A percentile compares a stretch with the other conserved stretches of the same genome.
Evolutionary conservation across 2,113 vertebrate species (phyloP).

Genomic region (Anoplopoma fimbria): DNA sequence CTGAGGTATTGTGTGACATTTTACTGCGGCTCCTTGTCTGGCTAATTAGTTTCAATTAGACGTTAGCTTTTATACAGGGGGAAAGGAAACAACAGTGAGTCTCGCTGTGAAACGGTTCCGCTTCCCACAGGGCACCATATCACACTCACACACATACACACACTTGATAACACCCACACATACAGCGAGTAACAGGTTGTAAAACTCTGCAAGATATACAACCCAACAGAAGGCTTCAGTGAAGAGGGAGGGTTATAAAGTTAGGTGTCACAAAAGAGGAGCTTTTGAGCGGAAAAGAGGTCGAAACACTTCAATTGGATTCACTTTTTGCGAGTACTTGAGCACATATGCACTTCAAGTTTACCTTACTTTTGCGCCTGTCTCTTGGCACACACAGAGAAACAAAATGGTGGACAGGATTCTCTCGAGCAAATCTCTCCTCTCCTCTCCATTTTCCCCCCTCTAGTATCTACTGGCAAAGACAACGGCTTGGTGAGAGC

Average conservation of each 20-base stretch:
- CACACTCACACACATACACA: constrained; percentile 45
- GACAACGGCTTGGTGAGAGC: constrained; percentile 25
- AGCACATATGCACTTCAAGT: constrained; percentile 17
- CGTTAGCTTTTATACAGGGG: constrained; percentile 61
- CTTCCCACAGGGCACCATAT: constrained; percentile 51
- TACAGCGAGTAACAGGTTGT: constrained; percentile 63
- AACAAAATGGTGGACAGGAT: constrained; percentile 35
- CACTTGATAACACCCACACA: constrained; percentile 34
- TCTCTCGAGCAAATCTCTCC: constrained; percentile 17
- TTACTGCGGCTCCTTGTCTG: constrained; percentile 66
- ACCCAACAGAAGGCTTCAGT: constrained; percentile 70
- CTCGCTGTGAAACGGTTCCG: constrained; percentile 50
- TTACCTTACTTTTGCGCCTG: not conserved
- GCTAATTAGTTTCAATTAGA: constrained; percentile 80
- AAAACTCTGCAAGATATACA: constrained; percentile 79
- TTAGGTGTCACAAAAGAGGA: constrained; percentile 68
- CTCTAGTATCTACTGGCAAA: constrained; percentile 44
- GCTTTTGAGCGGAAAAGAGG: constrained; percentile 58
- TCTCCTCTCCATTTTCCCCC: constrained; percentile 24
- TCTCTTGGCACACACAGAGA: not conserved
- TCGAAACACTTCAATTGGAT: constrained; percentile 58
- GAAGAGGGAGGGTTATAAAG: constrained; percentile 68
- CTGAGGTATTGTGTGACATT: constrained; percentile 63
- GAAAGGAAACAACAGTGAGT: constrained; percentile 60
- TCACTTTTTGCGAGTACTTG: constrained; percentile 51